These are phyloP conservation scores for Amorpha juglandis DNA, from an alignment of 2,888 invertebrate genomes.

Conservation along the genomic window DNA sequence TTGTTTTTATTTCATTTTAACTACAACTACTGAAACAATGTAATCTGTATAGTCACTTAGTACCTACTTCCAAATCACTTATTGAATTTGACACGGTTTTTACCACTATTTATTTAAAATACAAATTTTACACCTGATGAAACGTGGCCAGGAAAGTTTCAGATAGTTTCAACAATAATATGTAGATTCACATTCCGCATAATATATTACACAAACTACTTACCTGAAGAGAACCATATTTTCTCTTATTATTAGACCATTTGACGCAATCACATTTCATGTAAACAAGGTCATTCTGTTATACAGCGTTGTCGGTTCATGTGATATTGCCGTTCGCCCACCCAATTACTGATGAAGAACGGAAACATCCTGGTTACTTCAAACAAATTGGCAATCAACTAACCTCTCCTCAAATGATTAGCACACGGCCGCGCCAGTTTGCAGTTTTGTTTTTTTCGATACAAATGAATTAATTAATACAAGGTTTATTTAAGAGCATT, in stretches of 20 bases:
- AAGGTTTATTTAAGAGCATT: no score
- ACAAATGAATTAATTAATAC: no score
- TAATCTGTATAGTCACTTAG: no score
- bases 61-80: no score
- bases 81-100: no score
- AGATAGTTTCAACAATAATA: no score
- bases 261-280: not conserved
- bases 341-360: not conserved
- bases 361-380: slow-evolving; percentile 13
- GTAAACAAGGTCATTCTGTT: not conserved
- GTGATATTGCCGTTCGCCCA: not conserved
- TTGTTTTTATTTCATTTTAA: no score
- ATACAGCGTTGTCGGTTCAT: not conserved
- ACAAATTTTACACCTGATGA: no score
- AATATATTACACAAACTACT: not conserved
- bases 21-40: no score
- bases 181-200: not conserved
- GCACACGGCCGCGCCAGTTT: not conserved
- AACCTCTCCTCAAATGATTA: not conserved
- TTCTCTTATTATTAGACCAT: not conserved
- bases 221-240: not conserved
- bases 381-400: not conserved
- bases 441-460: no score
- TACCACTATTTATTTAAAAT: no score
- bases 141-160: no score